Base-by-base conservation (phyloP, 2,888 invertebrate species). In the Pristionchus mayeri region DNA sequence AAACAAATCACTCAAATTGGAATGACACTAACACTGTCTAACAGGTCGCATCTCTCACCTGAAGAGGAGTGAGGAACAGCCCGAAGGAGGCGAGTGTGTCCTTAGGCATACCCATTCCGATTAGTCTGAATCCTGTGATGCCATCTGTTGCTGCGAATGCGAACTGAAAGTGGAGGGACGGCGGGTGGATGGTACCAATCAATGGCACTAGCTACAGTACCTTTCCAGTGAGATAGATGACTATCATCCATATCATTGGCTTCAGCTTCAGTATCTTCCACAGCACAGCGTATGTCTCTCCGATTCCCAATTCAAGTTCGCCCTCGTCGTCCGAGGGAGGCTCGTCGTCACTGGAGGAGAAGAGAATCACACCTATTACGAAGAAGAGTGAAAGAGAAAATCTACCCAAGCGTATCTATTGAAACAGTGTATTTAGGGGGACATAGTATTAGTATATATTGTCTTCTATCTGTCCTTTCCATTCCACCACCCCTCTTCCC, bases 121-220 rank as follows among this genome's bases (percentile, higher is more conserved):
- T 96, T 79, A 99, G 94, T 94, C 99, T 99, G 86, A 99, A 94
- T 2, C 96, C 96, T 30, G 98, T 97, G 0, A 98, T 96, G 34
- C 97, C 96, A 94, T 99, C 99, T 86, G 97, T 96, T 0, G 98
- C 97, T 57, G 97, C 96, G 94, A 98, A 99, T 3, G 97, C 97
- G 89, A 98, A 95, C 97, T 97, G 63, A 78, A 88, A 80, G 60
- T 7, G 1, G 16, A 57, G 21, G 24, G 21, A 75, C 24, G 37
- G 11, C 0, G n/a, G 18, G 34, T 44, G 27, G 24, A 13, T 44
- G 24, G 21, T 24, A 9, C 18, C n/a, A n/a, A 71, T 44, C 71
- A 9, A n/a, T 0, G 11, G 3, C 40, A n/a, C 71, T 50, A 48
- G 16, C n/a, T 13, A 52, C 79, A 21, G 60, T 63, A 82, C 97